phyloP scores from a whole-genome alignment of 1,140 invertebrate species.

The Drosophila bocqueti region DNA sequence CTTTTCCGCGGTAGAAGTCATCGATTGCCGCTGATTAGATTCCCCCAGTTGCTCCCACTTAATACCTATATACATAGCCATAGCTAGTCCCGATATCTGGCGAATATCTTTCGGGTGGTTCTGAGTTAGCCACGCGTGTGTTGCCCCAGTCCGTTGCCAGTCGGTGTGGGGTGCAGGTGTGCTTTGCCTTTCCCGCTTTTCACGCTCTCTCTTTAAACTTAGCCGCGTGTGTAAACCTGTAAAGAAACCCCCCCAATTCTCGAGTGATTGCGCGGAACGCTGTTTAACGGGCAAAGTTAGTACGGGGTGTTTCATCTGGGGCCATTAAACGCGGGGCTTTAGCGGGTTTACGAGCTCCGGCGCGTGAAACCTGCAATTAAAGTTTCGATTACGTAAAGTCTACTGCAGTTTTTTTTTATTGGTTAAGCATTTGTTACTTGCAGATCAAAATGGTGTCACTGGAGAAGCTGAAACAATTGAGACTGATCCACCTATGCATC shows the following conservation, averaged over 20 bases:
- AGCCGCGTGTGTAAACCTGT: constrained; percentile 6
- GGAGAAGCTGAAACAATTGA: constrained; percentile 78
- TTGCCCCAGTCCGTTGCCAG: constrained; percentile 42
- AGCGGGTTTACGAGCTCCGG: constrained; percentile 5
- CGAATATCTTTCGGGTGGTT: constrained; percentile 22
- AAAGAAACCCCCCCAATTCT: constrained; percentile 1
- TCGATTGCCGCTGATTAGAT: constrained; percentile 44
- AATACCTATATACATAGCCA: constrained; percentile 6
- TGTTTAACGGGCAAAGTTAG: constrained; percentile 2
- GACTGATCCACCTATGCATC: constrained; percentile 91
- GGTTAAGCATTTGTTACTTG: not conserved
- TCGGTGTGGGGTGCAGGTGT: constrained; percentile 29
- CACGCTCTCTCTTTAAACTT: constrained; percentile 32
- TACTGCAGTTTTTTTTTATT: not conserved
- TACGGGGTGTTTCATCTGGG: constrained; percentile 1
- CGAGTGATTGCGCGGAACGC: constrained; percentile 12
- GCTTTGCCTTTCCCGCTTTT: constrained; percentile 17
- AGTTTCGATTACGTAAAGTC: constrained; percentile 49
- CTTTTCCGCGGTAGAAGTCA: constrained; percentile 27
- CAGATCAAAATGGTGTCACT: constrained; percentile 65
- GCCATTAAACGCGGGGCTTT: constrained; percentile 7
- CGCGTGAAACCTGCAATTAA: constrained; percentile 20
- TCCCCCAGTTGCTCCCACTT: constrained; percentile 8
- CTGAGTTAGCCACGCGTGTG: constrained; percentile 1
- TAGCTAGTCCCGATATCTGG: constrained; percentile 22